Base-by-base conservation (phyloP, 1,140 invertebrate species). In the Papilio polyxenes region DNA sequence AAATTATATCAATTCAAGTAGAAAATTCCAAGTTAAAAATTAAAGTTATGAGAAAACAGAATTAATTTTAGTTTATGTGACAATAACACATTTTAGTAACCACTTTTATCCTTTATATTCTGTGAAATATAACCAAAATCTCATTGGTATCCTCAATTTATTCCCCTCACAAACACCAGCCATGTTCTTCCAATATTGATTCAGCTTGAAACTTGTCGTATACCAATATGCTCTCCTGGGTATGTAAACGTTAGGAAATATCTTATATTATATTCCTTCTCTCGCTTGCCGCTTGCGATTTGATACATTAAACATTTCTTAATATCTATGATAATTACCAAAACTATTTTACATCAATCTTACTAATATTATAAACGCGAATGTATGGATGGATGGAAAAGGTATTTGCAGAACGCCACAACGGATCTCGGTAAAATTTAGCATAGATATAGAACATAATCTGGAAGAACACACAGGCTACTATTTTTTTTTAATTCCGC, bases 121-220 rank as follows among this genome's bases (percentile, higher is more conserved):
- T 31, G 65, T 72, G 65, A 72, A 40, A 72, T 72, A 72, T 72
- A 72, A 37, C 31, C n/a, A 17, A 49, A 53, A 77, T 77, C 48
- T 53, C 20, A 51, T 69, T 51, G 84, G 53, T 85, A 82, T 82
- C 83, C 86, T 82, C 87, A 89, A 89, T 89, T 89, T 88, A 88
- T 89, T 88, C 88, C 82, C 79, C 87, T 86, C 87, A 88, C 88
- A 87, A 89, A 89, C 88, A 87, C 84, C 87, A 86, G 83, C 84
- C 83, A 83, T 77, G 85, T 86, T 87, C 87, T 85, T 89, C 87
- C 88, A 89, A 89, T 89, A 89, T 89, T 89, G 87, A 89, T 86
- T 86, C 83, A 85, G 83, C 83, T 83, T 83, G 82, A 83, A 84
- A 79, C 77, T 78, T 80, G 78, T 80, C 78, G 78, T 69, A 65